Percentiles rank a stretch among this genome's conserved stretches.
These are phyloP conservation scores for Drosophila nasuta DNA, from an alignment of 1,140 invertebrate species.

Conservation along the genomic window DNA sequence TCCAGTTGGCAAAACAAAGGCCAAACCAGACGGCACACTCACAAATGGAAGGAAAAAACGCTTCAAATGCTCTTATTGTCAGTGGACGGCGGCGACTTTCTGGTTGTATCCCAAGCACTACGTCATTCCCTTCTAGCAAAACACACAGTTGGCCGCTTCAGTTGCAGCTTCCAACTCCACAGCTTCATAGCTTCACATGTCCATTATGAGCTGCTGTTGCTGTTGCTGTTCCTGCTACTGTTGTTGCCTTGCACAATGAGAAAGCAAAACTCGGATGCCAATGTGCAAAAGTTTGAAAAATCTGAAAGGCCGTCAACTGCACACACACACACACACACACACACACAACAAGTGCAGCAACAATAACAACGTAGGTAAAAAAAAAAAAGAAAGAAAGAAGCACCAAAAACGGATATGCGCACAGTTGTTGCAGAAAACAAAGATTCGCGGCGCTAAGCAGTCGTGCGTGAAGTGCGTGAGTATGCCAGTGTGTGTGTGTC, in stretches of 20 bases:
- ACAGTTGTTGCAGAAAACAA: constrained; percentile 77
- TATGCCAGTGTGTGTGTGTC: constrained; percentile 36
- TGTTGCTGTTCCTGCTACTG: constrained; percentile 18
- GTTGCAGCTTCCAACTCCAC: constrained; percentile 46
- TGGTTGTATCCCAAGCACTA: neutral
- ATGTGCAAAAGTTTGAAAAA: constrained; percentile 72
- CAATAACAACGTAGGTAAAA: constrained; percentile 25
- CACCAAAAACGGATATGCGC: constrained; percentile 65
- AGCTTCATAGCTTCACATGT: constrained; percentile 44
- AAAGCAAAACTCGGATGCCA: constrained; percentile 66
- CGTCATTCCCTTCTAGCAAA: neutral
- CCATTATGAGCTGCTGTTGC: constrained; percentile 58
- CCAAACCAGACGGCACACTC: constrained; percentile 22
- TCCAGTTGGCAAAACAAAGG: constrained; percentile 35
- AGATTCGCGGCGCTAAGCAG: constrained; percentile 79
- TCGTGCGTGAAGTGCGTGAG: constrained; percentile 74
- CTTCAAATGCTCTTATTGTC: constrained; percentile 45
- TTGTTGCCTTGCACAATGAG: constrained; percentile 52
- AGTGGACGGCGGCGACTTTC: constrained; percentile 22
- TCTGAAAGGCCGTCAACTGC: constrained; percentile 69
- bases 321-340: constrained; percentile 47
- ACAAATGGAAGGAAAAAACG: constrained; percentile 23
- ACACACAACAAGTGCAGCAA: constrained; percentile 29
- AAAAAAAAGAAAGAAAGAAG: constrained; percentile 22
- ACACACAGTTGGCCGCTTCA: neutral